These are phyloP conservation scores for Dryoscopus gambensis DNA, from an alignment of 2,113 vertebrate genomes.

Conservation along the genomic window DNA sequence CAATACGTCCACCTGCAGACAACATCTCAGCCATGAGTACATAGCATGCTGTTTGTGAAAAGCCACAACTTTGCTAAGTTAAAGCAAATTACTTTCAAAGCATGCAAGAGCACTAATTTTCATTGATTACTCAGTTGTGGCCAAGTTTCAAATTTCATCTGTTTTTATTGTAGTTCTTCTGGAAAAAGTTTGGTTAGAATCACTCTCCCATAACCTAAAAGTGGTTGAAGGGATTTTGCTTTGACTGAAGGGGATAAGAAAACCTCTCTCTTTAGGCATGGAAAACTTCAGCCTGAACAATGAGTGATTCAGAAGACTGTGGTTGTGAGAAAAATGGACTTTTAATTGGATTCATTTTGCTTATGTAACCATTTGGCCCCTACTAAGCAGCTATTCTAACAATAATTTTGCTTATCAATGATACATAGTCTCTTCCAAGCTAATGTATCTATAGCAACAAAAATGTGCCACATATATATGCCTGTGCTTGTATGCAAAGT, in stretches of 20 bases:
- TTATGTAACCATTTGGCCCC: conserved; percentile 20
- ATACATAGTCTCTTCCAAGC: not conserved
- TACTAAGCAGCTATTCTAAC: not conserved
- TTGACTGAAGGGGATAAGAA: not conserved
- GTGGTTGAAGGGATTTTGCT: conserved; percentile 27
- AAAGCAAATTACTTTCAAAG: not conserved
- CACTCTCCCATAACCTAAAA: conserved; percentile 56
- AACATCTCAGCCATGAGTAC: not conserved
- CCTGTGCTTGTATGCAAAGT: not conserved
- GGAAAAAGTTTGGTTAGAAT: conserved; percentile 45
- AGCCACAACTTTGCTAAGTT: not conserved
- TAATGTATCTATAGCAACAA: not conserved
- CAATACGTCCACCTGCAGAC: not conserved
- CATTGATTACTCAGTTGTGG: conserved; percentile 31
- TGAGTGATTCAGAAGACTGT: conserved; percentile 44
- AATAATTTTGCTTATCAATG: not conserved
- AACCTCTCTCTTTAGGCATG: not conserved
- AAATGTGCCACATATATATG: not conserved
- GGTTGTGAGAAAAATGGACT: conserved; percentile 27
- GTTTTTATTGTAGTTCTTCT: conserved; percentile 22
- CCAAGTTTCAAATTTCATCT: conserved; percentile 32
- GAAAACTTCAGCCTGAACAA: conserved; percentile 52
- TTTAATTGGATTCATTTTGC: conserved; percentile 41
- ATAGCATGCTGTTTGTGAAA: not conserved
- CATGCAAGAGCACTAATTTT: conserved; percentile 7